phyloP scores from a whole-genome alignment of 2,888 invertebrate genomes.

The Ecdyonurus torrentis region DNA sequence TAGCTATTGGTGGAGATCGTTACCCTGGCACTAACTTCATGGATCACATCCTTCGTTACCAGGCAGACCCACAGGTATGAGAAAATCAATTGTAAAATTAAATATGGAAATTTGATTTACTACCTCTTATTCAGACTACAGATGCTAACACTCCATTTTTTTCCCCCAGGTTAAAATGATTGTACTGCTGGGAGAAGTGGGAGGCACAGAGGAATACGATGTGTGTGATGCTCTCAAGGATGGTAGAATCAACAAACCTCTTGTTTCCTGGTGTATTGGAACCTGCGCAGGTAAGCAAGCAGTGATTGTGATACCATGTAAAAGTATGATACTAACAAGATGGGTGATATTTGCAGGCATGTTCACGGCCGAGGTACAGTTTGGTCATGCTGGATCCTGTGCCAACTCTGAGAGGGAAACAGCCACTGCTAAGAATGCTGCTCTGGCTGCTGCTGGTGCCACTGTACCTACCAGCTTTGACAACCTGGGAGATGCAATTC shows the following conservation, averaged over 20 bases:
- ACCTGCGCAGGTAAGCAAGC: conserved; percentile 56
- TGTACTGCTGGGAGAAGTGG: conserved; percentile 94
- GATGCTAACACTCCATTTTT: too few relatives aligned
- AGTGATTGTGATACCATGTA: too few relatives aligned
- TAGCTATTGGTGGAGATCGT: conserved; percentile 94
- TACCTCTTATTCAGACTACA: too few relatives aligned
- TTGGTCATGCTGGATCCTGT: conserved; percentile 98
- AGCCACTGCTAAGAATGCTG: conserved; percentile 80
- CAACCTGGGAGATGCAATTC: conserved; percentile 63
- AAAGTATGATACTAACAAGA: not conserved
- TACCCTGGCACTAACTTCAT: conserved; percentile 98
- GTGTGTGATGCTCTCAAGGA: conserved; percentile 75
- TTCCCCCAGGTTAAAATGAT: conserved; percentile 91
- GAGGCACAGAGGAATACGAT: conserved; percentile 94
- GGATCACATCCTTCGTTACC: conserved; percentile 82
- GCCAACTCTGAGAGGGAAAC: conserved; percentile 90
- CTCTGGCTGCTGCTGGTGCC: conserved; percentile 67
- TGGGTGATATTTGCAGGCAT: conserved; percentile 34
- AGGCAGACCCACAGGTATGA: conserved; percentile 39
- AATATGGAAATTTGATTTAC: too few relatives aligned
- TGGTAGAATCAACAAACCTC: conserved; percentile 72
- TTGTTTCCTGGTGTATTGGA: conserved; percentile 98
- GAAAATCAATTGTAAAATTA: too few relatives aligned
- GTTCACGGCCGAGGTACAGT: conserved; percentile 84
- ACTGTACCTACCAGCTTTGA: conserved; percentile 89